Percentiles rank a stretch among this genome's conserved stretches.
Evolutionary conservation across 2,797 vertebrate species (phyloP).

Genomic region (Sparus aurata): DNA sequence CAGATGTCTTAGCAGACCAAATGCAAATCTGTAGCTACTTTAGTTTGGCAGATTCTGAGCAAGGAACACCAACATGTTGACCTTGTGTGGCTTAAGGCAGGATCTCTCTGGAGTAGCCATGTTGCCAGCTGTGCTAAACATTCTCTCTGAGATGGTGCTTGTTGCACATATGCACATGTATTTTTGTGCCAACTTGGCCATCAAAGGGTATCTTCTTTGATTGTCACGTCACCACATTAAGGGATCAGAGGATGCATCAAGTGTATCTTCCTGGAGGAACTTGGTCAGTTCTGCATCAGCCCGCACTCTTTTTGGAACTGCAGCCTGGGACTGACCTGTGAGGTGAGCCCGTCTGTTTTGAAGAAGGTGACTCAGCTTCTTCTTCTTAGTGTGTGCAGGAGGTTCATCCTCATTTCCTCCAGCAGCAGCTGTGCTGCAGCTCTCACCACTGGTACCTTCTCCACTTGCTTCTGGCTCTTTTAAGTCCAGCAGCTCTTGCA

Average conservation of each 20-base stretch:
- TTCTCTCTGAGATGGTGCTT: too few relatives aligned
- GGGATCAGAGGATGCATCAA: constrained; percentile 38
- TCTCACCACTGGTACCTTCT: constrained; percentile 11
- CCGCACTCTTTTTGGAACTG: not conserved
- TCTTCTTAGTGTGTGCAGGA: not conserved
- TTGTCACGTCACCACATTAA: constrained; percentile 52
- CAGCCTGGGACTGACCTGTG: not conserved
- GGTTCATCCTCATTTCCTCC: not conserved
- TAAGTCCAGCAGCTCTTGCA: too few relatives aligned
- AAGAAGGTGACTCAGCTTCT: constrained; percentile 19
- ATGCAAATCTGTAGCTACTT: too few relatives aligned
- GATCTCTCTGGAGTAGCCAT: too few relatives aligned
- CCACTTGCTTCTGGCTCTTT: not conserved
- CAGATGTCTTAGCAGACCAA: too few relatives aligned
- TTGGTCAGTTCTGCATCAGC: constrained; percentile 46
- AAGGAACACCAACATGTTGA: too few relatives aligned
- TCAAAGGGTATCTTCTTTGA: constrained; percentile 21
- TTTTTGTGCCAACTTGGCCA: constrained; percentile 46
- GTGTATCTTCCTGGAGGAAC: constrained; percentile 35
- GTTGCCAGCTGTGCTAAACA: too few relatives aligned
- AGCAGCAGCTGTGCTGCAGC: not conserved
- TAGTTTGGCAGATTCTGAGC: too few relatives aligned
- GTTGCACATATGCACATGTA: constrained; percentile 25
- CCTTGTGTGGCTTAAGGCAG: too few relatives aligned
- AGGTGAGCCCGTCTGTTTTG: constrained; percentile 8